These are phyloP conservation scores for Procambarus virginalis DNA, from an alignment of 1,140 invertebrate genomes.

Conservation along the genomic window DNA sequence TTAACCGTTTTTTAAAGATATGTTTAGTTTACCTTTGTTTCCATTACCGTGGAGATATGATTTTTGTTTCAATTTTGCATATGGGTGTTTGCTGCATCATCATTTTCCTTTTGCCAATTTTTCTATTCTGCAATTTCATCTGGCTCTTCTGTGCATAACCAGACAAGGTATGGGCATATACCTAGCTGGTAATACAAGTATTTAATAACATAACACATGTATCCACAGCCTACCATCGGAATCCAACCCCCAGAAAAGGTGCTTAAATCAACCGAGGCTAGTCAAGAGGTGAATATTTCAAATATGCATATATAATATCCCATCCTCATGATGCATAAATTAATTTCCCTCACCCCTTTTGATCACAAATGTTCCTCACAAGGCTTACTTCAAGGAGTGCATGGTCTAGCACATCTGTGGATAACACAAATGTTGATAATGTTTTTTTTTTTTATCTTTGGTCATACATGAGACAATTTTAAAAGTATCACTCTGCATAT, in stretches of 20 bases:
- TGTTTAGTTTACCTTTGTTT: not conserved
- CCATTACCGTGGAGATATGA: not conserved
- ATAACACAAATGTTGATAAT: not conserved
- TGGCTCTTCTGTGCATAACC: not conserved
- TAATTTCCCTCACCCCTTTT: not conserved
- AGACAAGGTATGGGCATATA: not conserved
- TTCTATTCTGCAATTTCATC: not conserved
- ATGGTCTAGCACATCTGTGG: not conserved
- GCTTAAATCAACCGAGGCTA: constrained; percentile 35
- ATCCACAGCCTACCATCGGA: constrained; percentile 57
- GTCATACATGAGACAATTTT: not conserved
- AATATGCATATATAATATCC: not conserved
- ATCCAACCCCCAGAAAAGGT: constrained; percentile 43
- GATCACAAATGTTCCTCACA: not conserved
- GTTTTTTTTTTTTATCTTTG: not conserved
- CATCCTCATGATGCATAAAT: not conserved
- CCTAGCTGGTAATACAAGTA: too few species aligned
- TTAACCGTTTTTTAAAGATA: not conserved
- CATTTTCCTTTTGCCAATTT: not conserved
- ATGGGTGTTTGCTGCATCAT: not conserved
- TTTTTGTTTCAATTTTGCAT: not conserved
- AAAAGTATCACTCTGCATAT: not conserved
- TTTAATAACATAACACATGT: constrained; percentile 4
- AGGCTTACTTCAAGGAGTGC: not conserved
- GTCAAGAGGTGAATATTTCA: constrained; percentile 57